These are phyloP conservation scores for Crematogaster levior DNA, from an alignment of 2,888 invertebrate species.

Conservation along the genomic window DNA sequence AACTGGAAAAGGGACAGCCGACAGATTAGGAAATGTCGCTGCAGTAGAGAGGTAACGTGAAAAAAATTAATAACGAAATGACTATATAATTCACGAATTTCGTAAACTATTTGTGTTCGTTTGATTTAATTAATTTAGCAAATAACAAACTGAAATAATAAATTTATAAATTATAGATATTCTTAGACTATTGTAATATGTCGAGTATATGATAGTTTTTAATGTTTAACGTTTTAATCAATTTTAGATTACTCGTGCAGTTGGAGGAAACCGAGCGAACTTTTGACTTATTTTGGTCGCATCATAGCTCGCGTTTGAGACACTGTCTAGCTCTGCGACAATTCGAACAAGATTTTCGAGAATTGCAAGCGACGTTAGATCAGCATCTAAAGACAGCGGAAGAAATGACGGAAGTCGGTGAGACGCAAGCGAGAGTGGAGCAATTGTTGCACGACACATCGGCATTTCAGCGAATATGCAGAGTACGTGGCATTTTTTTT, in stretches of 20 bases:
- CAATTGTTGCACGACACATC: slow-evolving; percentile 92
- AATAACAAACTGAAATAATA: neutral
- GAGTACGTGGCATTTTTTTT: slow-evolving; percentile 82
- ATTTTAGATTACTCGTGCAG: slow-evolving; percentile 94
- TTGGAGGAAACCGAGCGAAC: slow-evolving; percentile 97
- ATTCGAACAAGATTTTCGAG: slow-evolving; percentile 98
- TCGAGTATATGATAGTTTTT: slow-evolving; percentile 3
- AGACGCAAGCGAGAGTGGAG: slow-evolving; percentile 93
- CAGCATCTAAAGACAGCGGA: slow-evolving; percentile 92
- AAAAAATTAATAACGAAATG: slow-evolving; percentile 7
- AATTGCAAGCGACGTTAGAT: slow-evolving; percentile 94
- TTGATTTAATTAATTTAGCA: neutral
- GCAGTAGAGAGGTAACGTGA: slow-evolving; percentile 93
- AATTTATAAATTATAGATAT: neutral
- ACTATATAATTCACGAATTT: neutral
- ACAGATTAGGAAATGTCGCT: slow-evolving; percentile 94
- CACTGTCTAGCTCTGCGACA: slow-evolving; percentile 96
- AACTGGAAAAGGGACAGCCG: slow-evolving; percentile 87
- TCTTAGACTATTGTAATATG: neutral
- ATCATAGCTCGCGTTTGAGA: slow-evolving; percentile 95
- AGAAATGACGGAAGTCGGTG: slow-evolving; percentile 96
- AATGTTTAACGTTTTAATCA: neutral
- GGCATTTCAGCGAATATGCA: slow-evolving; percentile 92
- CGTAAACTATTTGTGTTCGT: neutral
- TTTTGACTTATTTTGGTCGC: slow-evolving; percentile 97